These are phyloP conservation scores for Pyrgilauda ruficollis DNA, from an alignment of 2,113 vertebrate genomes.

Conservation along the genomic window DNA sequence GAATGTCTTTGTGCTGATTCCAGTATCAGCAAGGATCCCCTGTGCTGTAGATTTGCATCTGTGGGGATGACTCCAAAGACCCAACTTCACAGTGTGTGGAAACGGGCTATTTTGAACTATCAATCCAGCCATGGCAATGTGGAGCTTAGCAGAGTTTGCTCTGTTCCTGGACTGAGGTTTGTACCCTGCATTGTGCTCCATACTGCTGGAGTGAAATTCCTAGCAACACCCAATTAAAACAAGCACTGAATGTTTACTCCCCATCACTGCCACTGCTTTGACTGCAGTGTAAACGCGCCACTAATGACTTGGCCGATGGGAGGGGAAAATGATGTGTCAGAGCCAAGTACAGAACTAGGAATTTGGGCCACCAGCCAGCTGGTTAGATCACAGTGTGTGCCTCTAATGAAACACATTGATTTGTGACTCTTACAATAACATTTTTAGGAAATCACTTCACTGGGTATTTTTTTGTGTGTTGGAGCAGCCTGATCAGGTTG, in stretches of 20 bases:
- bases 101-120: neutral
- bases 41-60: neutral
- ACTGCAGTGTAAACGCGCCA: slow-evolving; percentile 18
- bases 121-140: neutral
- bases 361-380: slow-evolving; percentile 33
- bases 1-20: neutral
- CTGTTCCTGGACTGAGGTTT: neutral
- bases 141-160: neutral
- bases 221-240: slow-evolving; percentile 44
- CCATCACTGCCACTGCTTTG: slow-evolving; percentile 27
- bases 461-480: slow-evolving; percentile 15
- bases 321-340: slow-evolving; percentile 19
- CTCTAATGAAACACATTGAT: slow-evolving; percentile 47
- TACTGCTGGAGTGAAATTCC: neutral
- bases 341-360: slow-evolving; percentile 36
- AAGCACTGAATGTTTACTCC: slow-evolving; percentile 38
- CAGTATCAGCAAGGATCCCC: neutral
- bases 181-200: neutral
- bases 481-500: neutral
- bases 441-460: slow-evolving; percentile 44
- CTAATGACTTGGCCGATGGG: slow-evolving; percentile 37
- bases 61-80: neutral
- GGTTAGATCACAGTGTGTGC: slow-evolving; percentile 29
- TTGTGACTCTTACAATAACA: slow-evolving; percentile 33
- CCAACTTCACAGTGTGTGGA: neutral